Evolutionary conservation across 2,113 vertebrate genomes (phyloP).

Genomic region (Onychostruthus taczanowskii): DNA sequence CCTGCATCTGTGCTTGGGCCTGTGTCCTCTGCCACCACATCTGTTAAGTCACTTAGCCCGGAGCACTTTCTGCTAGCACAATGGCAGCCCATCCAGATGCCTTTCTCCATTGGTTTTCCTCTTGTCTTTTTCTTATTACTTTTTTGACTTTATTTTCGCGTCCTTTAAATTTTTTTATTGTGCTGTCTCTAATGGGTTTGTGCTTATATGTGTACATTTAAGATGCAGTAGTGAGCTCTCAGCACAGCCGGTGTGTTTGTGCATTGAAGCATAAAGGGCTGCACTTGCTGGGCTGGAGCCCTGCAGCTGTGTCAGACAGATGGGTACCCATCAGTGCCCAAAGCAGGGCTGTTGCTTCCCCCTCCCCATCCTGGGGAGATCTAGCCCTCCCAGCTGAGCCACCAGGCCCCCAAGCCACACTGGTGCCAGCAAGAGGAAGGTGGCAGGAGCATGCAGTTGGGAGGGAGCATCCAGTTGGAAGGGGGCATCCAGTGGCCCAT

Average conservation of each 20-base stretch:
- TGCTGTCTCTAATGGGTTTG: not conserved
- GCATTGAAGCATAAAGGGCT: not conserved
- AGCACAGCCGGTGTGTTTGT: not conserved
- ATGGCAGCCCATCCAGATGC: not conserved
- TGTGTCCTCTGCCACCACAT: not conserved
- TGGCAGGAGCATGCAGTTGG: rapidly evolving
- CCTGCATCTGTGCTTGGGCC: not conserved
- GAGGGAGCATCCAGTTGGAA: not conserved
- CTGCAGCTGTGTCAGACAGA: rapidly evolving
- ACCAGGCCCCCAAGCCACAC: too few species aligned
- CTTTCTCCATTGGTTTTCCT: not conserved
- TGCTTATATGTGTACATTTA: not conserved
- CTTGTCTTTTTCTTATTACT: not conserved
- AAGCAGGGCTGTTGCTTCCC: not conserved
- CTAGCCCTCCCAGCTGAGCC: not conserved
- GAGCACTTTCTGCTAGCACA: rapidly evolving
- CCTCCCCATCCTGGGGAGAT: not conserved
- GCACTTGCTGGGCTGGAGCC: not conserved
- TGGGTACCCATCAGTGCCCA: not conserved
- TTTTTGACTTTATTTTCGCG: not conserved
- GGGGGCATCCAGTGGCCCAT: not conserved
- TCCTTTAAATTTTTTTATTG: not conserved
- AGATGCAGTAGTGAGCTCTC: not conserved
- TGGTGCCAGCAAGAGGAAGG: not conserved
- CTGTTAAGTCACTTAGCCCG: not conserved